Evolutionary conservation across 2,888 invertebrate species (phyloP).

Genomic region (Cyclophora albipunctata): DNA sequence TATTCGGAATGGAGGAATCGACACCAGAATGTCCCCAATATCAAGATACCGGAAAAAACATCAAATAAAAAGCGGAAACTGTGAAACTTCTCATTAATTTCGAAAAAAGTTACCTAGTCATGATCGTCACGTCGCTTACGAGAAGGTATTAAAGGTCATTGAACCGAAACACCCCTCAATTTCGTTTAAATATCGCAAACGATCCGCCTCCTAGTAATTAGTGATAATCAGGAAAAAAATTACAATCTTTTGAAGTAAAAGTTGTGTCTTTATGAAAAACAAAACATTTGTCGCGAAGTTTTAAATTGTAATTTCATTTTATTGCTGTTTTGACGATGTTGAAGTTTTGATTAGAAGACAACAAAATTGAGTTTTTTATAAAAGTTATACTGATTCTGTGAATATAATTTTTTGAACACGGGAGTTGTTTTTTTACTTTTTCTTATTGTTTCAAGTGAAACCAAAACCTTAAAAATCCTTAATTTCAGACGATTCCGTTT

Average conservation of each 20-base stretch:
- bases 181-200: slow-evolving; percentile 43
- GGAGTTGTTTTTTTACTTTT: too few relatives aligned
- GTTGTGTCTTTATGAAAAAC: slow-evolving; percentile 23
- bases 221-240: slow-evolving; percentile 54
- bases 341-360: too few relatives aligned
- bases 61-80: not conserved
- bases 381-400: too few relatives aligned
- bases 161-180: slow-evolving; percentile 44
- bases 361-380: too few relatives aligned
- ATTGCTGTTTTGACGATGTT: slow-evolving; percentile 8
- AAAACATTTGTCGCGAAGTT: slow-evolving; percentile 3
- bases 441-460: too few relatives aligned
- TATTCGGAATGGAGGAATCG: too few relatives aligned
- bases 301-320: slow-evolving; percentile 15
- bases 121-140: slow-evolving; percentile 28
- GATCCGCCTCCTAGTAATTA: slow-evolving; percentile 52
- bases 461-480: too few relatives aligned
- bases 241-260: slow-evolving; percentile 44
- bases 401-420: too few relatives aligned
- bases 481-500: too few relatives aligned
- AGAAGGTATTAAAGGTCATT: slow-evolving; percentile 45
- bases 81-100: slow-evolving; percentile 13
- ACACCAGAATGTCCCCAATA: too few relatives aligned
- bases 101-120: slow-evolving; percentile 15
- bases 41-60: not conserved